Conservation (phyloP, 2,797 vertebrate genomes). For the Atherinosoma microstoma region DNA sequence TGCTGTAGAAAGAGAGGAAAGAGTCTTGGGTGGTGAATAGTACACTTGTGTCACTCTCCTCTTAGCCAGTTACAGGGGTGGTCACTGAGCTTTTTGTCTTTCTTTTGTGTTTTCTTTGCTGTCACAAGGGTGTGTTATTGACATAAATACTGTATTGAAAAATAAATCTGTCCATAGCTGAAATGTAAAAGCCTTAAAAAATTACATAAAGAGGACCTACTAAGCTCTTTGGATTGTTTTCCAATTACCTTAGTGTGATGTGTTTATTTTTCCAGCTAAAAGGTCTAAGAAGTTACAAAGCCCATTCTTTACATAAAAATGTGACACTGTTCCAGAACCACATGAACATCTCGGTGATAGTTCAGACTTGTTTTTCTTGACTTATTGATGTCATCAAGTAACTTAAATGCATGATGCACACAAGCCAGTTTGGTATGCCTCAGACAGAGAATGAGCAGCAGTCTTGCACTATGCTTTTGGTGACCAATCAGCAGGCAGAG, state of each 20-base stretch:
- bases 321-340: neutral
- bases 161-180: neutral
- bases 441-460: neutral
- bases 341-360: neutral
- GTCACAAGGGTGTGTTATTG: neutral
- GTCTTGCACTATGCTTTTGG: too few relatives aligned
- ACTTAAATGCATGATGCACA: neutral
- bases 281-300: neutral
- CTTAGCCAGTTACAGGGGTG: constrained; percentile 12
- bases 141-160: neutral
- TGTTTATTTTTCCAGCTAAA: neutral
- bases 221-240: neutral
- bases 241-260: neutral
- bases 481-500: neutral
- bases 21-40: constrained; percentile 3
- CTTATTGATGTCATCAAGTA: neutral
- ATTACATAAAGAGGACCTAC: neutral
- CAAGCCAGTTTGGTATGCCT: neutral
- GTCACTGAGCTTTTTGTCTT: constrained; percentile 4
- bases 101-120: neutral
- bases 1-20: constrained; percentile 35
- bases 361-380: neutral
- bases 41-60: constrained; percentile 1
- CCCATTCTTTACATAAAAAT: neutral
- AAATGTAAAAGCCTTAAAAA: neutral